phyloP scores from a whole-genome alignment of 2,113 vertebrate genomes.

The Daubentonia madagascariensis region DNA sequence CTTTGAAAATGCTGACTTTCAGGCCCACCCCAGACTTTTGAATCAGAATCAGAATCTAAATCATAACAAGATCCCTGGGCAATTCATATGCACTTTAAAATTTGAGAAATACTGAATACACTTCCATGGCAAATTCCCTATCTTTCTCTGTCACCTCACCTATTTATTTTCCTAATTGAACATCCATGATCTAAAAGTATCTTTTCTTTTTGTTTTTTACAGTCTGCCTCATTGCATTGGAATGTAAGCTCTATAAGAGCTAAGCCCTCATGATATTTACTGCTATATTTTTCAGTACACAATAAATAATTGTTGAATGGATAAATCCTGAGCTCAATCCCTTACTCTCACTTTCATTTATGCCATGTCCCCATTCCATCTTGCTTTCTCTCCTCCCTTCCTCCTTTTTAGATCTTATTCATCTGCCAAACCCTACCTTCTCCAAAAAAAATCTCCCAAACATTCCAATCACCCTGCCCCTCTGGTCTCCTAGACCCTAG shows the following conservation, averaged over 20 bases:
- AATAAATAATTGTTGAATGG: not conserved
- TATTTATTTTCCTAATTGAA: not conserved
- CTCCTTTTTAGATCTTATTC: not conserved
- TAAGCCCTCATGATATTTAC: not conserved
- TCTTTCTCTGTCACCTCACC: not conserved
- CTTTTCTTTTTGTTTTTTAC: not conserved
- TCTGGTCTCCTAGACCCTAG: not conserved
- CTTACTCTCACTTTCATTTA: not conserved
- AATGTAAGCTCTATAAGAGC: not conserved
- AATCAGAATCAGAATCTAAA: not conserved
- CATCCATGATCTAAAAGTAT: not conserved
- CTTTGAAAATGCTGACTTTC: not conserved
- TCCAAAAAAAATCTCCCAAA: not conserved
- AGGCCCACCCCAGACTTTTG: not conserved
- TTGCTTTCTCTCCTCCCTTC: not conserved
- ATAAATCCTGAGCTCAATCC: not conserved
- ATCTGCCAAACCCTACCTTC: not conserved
- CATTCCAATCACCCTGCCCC: not conserved
- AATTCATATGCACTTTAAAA: not conserved
- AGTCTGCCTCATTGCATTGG: not conserved
- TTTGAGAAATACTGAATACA: not conserved
- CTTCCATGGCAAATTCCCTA: accelerated
- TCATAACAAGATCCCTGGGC: not conserved
- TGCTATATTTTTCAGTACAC: not conserved
- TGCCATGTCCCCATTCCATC: not conserved